These are phyloP conservation scores for Mythimna vitellina DNA, from an alignment of 2,888 invertebrate species.

Conservation along the genomic window DNA sequence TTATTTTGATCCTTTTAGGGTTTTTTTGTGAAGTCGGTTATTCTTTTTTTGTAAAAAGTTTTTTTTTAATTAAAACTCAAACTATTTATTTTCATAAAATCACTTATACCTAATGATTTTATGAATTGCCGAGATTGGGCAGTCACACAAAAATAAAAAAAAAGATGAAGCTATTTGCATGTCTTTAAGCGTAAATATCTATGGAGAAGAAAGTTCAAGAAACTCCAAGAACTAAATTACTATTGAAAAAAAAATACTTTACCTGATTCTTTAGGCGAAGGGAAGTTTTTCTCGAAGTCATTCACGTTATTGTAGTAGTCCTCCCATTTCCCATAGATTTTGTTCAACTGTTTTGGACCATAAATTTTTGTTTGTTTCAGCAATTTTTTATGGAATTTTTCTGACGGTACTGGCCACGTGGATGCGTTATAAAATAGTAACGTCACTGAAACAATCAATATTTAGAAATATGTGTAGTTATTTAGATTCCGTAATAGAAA, in stretches of 20 bases:
- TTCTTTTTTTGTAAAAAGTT: too few species aligned
- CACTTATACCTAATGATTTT: too few species aligned
- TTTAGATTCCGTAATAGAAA: neutral
- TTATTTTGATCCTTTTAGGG: too few species aligned
- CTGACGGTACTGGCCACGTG: slow-evolving; percentile 33
- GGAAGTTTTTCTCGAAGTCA: slow-evolving; percentile 54
- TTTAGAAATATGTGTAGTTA: neutral
- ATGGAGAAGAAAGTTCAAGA: too few species aligned
- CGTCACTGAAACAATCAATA: slow-evolving; percentile 52
- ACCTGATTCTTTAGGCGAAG: slow-evolving; percentile 73
- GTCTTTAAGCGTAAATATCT: too few species aligned
- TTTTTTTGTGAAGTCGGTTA: too few species aligned
- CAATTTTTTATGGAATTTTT: slow-evolving; percentile 33
- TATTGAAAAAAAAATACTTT: slow-evolving; percentile 10
- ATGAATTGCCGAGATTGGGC: too few species aligned
- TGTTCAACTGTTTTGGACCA: slow-evolving; percentile 24
- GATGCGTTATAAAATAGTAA: slow-evolving; percentile 41
- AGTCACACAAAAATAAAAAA: too few species aligned
- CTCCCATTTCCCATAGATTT: slow-evolving; percentile 54
- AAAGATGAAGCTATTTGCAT: too few species aligned
- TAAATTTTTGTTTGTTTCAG: slow-evolving; percentile 37
- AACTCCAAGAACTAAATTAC: too few species aligned
- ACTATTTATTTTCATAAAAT: too few species aligned
- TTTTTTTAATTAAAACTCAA: too few species aligned
- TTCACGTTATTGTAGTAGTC: slow-evolving; percentile 53